Conservation (phyloP, 2,888 invertebrate species). For the Leptinotarsa juncta region DNA sequence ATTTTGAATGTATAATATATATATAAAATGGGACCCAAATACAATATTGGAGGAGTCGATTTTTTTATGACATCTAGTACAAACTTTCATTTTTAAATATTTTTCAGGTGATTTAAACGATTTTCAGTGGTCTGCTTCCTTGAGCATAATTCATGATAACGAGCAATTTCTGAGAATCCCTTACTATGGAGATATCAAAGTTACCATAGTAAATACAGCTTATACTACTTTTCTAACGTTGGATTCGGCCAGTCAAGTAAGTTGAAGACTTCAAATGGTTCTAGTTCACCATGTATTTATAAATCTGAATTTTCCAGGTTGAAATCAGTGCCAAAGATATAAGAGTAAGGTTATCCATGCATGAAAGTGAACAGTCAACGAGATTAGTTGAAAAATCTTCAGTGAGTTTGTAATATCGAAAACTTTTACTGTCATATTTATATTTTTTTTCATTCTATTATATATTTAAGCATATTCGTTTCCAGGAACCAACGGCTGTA, state of each 20-base stretch:
- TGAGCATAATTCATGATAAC: constrained; percentile 66
- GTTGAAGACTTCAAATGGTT: not conserved
- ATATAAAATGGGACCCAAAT: too few species aligned
- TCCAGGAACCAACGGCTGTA: constrained; percentile 25
- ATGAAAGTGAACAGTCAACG: constrained; percentile 52
- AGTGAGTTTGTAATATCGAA: constrained; percentile 11
- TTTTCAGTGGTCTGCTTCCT: constrained; percentile 67
- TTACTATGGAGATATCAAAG: constrained; percentile 71
- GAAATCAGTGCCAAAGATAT: constrained; percentile 88
- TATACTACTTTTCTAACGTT: constrained; percentile 68
- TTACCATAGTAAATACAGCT: constrained; percentile 67
- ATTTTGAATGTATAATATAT: too few species aligned
- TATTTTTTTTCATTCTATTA: not conserved
- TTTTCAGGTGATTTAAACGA: constrained; percentile 38
- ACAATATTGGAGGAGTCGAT: not conserved
- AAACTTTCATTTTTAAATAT: not conserved
- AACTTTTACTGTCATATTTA: not conserved
- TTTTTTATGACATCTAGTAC: not conserved
- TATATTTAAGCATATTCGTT: constrained; percentile 1
- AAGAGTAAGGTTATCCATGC: constrained; percentile 72
- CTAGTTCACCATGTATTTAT: not conserved
- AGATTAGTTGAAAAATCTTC: constrained; percentile 27
- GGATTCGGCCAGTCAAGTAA: constrained; percentile 72
- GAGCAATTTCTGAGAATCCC: constrained; percentile 73
- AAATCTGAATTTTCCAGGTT: constrained; percentile 63